These are phyloP conservation scores for Megaceryle torquata DNA, from an alignment of 2,113 vertebrate genomes.

Conservation along the genomic window DNA sequence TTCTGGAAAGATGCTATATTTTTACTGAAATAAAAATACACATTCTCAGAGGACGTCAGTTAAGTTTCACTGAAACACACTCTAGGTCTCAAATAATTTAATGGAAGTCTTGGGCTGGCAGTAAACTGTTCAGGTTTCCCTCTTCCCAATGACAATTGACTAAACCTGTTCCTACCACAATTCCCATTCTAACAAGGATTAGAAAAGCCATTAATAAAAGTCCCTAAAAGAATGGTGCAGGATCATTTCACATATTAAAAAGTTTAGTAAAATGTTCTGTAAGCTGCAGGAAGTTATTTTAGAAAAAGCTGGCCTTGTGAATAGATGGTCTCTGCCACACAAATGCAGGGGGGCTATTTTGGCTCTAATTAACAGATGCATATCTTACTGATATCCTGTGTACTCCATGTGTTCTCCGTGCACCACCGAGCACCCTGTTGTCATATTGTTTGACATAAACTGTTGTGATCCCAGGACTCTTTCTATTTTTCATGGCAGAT, in stretches of 20 bases:
- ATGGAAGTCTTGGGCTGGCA: not conserved
- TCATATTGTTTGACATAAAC: not conserved
- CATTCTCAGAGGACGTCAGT: not conserved
- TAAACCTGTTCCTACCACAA: not conserved
- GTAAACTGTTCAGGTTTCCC: not conserved
- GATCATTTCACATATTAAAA: not conserved
- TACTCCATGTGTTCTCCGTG: not conserved
- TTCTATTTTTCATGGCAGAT: not conserved
- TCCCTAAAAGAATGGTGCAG: not conserved
- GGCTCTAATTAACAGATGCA: not conserved
- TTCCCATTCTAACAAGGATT: not conserved
- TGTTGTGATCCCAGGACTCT: not conserved
- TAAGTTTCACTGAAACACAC: not conserved
- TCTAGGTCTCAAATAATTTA: not conserved
- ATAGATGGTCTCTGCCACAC: not conserved
- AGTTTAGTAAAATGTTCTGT: not conserved
- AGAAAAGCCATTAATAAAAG: not conserved
- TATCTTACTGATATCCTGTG: not conserved
- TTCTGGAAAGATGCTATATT: not conserved
- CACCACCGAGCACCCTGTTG: not conserved
- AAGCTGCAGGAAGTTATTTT: not conserved
- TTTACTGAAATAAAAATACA: not conserved
- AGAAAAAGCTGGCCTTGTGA: not conserved
- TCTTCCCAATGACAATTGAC: not conserved
- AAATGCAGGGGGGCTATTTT: not conserved